These are phyloP conservation scores for Pterostichus madidus DNA, from an alignment of 2,888 invertebrate genomes.

Conservation along the genomic window DNA sequence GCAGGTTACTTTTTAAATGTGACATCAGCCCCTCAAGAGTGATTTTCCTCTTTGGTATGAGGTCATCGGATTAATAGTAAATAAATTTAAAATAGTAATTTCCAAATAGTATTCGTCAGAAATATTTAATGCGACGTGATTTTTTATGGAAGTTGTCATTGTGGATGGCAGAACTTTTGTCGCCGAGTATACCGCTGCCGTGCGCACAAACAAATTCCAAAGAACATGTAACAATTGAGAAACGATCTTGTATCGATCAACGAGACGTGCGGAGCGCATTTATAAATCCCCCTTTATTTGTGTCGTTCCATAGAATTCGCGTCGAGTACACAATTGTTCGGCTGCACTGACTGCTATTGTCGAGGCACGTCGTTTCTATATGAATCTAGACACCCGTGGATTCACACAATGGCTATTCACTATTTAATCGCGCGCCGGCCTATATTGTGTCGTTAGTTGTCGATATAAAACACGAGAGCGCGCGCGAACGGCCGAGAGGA, in stretches of 20 bases:
- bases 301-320: constrained; percentile 67
- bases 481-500: constrained; percentile 4
- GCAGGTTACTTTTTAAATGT: no score
- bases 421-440: constrained; percentile 73
- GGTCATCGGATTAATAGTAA: no score
- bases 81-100: no score
- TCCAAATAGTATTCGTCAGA: neutral
- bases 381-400: constrained; percentile 73
- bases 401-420: constrained; percentile 73
- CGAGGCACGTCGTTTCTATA: constrained; percentile 72
- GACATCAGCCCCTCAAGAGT: no score
- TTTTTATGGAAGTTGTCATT: constrained; percentile 29
- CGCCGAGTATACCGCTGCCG: constrained; percentile 62
- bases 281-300: constrained; percentile 67
- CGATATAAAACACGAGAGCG: constrained; percentile 71
- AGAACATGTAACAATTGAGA: constrained; percentile 70
- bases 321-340: constrained; percentile 71
- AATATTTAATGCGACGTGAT: constrained; percentile 1
- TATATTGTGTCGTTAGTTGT: constrained; percentile 72
- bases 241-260: constrained; percentile 68
- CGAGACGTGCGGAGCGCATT: constrained; percentile 65
- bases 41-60: no score
- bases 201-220: constrained; percentile 68
- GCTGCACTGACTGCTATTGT: constrained; percentile 72
- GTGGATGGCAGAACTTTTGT: constrained; percentile 19